These are phyloP conservation scores for Acromyrmex heyeri DNA, from an alignment of 1,140 invertebrate species.

Conservation along the genomic window DNA sequence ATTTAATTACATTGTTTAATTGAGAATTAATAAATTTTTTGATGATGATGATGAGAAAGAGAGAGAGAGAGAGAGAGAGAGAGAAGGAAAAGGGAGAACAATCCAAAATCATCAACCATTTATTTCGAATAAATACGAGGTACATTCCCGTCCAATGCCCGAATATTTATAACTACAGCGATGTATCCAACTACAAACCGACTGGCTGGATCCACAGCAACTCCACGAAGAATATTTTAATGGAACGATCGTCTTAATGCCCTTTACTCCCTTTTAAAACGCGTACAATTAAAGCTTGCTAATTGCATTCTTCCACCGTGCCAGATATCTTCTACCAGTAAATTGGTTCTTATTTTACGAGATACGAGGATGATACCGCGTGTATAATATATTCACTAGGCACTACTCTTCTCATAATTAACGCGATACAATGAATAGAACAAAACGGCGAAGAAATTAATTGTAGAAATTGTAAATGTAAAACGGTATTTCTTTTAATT, in stretches of 20 bases:
- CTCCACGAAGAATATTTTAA: constrained; percentile 53
- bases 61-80: background rate
- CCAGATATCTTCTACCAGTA: constrained; percentile 35
- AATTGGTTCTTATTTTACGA: constrained; percentile 48
- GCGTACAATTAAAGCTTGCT: constrained; percentile 42
- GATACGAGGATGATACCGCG: constrained; percentile 35
- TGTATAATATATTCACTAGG: constrained; percentile 32
- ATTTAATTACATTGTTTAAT: constrained; percentile 12
- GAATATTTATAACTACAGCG: background rate
- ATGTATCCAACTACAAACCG: constrained; percentile 31
- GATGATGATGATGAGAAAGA: background rate
- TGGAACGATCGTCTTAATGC: constrained; percentile 52
- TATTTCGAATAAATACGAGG: constrained; percentile 20
- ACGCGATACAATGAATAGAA: background rate
- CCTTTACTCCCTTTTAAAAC: constrained; percentile 9
- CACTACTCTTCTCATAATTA: constrained; percentile 21
- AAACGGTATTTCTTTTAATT: background rate
- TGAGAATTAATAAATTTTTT: background rate
- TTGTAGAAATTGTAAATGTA: constrained; percentile 8
- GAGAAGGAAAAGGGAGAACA: background rate
- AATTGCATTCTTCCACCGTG: constrained; percentile 63
- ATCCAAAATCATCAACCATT: constrained; percentile 23
- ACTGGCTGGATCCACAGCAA: constrained; percentile 2
- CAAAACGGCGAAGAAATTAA: background rate
- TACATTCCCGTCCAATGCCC: background rate